Conservation (phyloP, 2,797 vertebrate genomes). For the Petrocephalus sullivani region DNA sequence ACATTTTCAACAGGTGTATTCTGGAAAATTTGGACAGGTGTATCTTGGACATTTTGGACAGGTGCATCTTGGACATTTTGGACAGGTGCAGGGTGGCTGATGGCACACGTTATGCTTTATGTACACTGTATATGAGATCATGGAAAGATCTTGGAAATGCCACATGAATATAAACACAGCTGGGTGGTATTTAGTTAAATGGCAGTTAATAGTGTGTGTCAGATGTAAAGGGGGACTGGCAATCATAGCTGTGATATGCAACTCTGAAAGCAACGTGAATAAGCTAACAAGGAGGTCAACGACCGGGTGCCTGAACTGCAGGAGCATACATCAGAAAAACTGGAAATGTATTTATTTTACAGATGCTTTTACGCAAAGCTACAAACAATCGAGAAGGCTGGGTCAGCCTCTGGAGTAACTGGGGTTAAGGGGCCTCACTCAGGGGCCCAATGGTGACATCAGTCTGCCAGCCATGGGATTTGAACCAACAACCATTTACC, state of each 20-base stretch:
- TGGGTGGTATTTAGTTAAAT: neutral
- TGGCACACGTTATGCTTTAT: neutral
- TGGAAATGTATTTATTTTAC: neutral
- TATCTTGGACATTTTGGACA: neutral
- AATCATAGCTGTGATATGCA: neutral
- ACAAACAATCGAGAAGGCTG: neutral
- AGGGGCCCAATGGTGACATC: neutral
- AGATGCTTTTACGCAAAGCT: neutral
- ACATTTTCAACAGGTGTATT: neutral
- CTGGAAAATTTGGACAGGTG: neutral
- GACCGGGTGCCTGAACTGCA: neutral
- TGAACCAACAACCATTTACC: neutral
- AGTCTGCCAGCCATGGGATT: neutral
- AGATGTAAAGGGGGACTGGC: neutral
- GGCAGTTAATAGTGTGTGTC: neutral
- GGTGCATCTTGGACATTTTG: neutral
- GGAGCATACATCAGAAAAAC: neutral
- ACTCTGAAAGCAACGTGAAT: neutral
- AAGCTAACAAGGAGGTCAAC: neutral
- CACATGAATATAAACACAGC: neutral
- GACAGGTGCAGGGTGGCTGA: neutral
- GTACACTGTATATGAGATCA: neutral
- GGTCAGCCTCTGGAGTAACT: neutral
- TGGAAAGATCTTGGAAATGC: neutral
- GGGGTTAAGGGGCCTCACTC: neutral